These are phyloP conservation scores for Lagocephalus sceleratus DNA, from an alignment of 2,797 vertebrate species.

Conservation along the genomic window DNA sequence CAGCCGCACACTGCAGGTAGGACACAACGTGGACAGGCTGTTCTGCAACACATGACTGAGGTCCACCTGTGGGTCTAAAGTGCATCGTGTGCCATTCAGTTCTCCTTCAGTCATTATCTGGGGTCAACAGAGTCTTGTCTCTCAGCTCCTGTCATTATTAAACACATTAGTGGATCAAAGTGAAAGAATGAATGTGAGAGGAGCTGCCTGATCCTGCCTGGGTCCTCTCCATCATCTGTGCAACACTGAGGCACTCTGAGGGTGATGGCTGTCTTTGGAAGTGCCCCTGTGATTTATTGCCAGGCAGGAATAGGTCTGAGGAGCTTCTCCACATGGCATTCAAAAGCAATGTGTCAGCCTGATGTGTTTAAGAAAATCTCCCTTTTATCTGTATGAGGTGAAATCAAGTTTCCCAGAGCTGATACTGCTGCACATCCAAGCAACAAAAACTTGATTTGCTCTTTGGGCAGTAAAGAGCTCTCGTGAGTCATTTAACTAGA, in stretches of 20 bases:
- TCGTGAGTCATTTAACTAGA: background rate
- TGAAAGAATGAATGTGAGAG: constrained; percentile 9
- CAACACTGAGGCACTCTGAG: constrained; percentile 45
- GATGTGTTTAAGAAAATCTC: constrained; percentile 36
- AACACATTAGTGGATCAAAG: background rate
- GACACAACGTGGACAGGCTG: constrained; percentile 5
- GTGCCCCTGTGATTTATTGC: constrained; percentile 45
- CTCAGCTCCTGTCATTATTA: constrained; percentile 29
- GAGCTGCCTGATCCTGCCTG: constrained; percentile 22
- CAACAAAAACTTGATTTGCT: constrained; percentile 16
- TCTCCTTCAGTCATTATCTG: constrained; percentile 25
- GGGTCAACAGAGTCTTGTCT: constrained; percentile 43
- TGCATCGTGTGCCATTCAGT: constrained; percentile 64
- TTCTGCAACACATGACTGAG: constrained; percentile 35
- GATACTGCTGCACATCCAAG: constrained; percentile 15
- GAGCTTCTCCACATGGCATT: constrained; percentile 16
- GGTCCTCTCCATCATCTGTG: constrained; percentile 23
- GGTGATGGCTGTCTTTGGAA: constrained; percentile 52
- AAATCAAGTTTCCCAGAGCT: constrained; percentile 55
- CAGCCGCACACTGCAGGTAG: constrained; percentile 8
- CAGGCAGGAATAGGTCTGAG: constrained; percentile 10
- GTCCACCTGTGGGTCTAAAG: constrained; percentile 63
- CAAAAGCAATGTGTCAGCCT: constrained; percentile 27
- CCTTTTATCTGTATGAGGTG: constrained; percentile 45
- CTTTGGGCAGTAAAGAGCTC: constrained; percentile 36